These are phyloP conservation scores for Drosophila rufa DNA, from an alignment of 1,140 invertebrate species.

Conservation along the genomic window DNA sequence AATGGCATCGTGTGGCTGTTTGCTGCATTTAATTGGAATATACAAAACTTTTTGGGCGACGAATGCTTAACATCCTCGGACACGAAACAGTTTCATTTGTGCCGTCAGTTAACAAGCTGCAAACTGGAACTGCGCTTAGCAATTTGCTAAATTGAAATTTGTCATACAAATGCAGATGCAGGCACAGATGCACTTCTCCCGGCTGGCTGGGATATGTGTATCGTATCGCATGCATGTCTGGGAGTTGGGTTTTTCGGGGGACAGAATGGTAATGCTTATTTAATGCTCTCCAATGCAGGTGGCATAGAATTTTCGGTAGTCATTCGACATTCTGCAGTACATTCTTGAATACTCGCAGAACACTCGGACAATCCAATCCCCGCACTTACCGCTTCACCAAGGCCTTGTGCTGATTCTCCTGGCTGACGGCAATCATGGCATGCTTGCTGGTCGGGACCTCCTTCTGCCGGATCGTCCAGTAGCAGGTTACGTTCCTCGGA, in stretches of 20 bases:
- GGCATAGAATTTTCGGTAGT: conserved; percentile 48
- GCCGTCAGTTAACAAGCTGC: conserved; percentile 55
- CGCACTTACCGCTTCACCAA: conserved; percentile 88
- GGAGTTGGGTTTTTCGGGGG: conserved; percentile 9
- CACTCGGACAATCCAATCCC: background rate
- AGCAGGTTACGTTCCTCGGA: conserved; percentile 94
- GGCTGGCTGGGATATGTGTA: conserved; percentile 16
- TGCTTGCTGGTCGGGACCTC: conserved; percentile 94
- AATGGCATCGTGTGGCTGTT: conserved; percentile 38
- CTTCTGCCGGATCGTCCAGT: conserved; percentile 92
- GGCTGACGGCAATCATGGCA: conserved; percentile 93
- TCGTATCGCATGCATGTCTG: conserved; percentile 10
- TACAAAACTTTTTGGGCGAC: conserved; percentile 56
- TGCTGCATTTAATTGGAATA: conserved; percentile 76
- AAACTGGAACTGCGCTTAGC: conserved; percentile 56
- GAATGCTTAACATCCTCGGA: conserved; percentile 55
- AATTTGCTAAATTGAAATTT: conserved; percentile 80
- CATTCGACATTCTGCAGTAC: conserved; percentile 2
- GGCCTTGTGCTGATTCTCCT: conserved; percentile 90
- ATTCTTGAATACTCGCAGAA: conserved; percentile 5
- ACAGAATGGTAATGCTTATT: conserved; percentile 74
- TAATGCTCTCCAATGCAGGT: conserved; percentile 70
- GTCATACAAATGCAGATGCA: conserved; percentile 72
- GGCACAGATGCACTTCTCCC: conserved; percentile 19
- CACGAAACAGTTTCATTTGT: conserved; percentile 53